phyloP scores from a whole-genome alignment of 1,140 invertebrate genomes.

The Drosophila pruinosa region DNA sequence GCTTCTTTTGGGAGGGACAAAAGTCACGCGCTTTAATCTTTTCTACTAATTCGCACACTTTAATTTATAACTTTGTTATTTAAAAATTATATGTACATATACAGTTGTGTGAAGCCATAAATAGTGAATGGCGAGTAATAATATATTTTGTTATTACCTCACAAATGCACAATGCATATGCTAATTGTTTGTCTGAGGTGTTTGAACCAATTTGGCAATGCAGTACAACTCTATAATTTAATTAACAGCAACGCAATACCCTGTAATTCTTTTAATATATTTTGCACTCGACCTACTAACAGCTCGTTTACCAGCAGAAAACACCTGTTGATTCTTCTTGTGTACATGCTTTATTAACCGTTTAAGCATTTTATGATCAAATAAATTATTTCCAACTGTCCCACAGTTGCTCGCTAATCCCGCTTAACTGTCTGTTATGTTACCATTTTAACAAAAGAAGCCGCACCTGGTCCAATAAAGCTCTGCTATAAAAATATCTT shows the following conservation, averaged over 20 bases:
- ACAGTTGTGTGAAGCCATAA: background rate
- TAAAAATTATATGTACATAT: background rate
- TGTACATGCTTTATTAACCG: background rate
- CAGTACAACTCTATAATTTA: conserved; percentile 2
- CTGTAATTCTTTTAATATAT: background rate
- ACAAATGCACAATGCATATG: conserved; percentile 35
- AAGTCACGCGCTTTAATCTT: conserved; percentile 48
- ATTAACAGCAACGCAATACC: background rate
- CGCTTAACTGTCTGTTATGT: background rate
- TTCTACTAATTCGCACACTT: background rate
- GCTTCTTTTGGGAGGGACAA: background rate
- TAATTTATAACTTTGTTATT: conserved; percentile 38
- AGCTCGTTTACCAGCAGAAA: background rate
- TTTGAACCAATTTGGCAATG: conserved; percentile 37
- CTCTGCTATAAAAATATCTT: conserved; percentile 30
- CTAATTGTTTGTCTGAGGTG: conserved; percentile 41
- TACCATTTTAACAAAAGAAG: conserved; percentile 17
- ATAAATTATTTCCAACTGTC: background rate
- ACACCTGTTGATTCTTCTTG: background rate
- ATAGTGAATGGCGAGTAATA: background rate
- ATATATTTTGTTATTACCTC: conserved; percentile 38
- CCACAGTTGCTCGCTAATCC: background rate
- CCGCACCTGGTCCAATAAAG: conserved; percentile 32
- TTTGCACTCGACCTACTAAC: background rate
- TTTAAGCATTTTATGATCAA: background rate